Percentiles rank a stretch among this genome's conserved stretches.
These are phyloP conservation scores for Alectura lathami DNA, from an alignment of 2,113 vertebrate species.

Conservation along the genomic window DNA sequence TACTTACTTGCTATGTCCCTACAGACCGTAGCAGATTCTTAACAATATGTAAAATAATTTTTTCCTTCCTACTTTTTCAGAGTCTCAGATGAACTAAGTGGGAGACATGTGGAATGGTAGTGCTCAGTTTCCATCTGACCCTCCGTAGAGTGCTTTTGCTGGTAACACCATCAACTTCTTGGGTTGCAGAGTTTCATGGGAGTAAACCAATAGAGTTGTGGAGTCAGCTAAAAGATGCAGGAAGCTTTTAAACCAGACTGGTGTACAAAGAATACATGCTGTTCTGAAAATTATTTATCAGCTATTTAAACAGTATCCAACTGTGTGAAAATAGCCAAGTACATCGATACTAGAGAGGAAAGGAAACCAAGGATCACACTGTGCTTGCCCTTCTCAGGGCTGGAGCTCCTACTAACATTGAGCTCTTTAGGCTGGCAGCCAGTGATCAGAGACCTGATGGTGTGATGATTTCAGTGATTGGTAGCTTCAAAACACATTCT, in stretches of 20 bases:
- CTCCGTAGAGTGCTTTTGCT: neutral
- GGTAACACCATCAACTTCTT: neutral
- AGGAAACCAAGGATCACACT: rapidly evolving
- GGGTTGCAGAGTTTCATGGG: neutral
- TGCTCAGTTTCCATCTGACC: neutral
- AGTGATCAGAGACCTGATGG: neutral
- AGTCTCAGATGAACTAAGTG: rapidly evolving
- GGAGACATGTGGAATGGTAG: rapidly evolving
- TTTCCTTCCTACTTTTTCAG: neutral
- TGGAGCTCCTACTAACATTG: neutral
- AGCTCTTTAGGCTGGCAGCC: neutral
- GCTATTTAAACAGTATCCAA: neutral
- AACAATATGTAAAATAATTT: neutral
- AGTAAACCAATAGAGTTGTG: neutral
- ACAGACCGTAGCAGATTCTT: neutral
- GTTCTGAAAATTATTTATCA: neutral
- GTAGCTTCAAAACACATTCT: neutral
- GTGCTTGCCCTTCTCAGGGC: neutral
- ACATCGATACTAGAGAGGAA: neutral
- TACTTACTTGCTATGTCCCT: neutral
- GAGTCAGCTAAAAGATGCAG: neutral
- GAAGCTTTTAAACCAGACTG: neutral
- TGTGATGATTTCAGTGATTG: neutral
- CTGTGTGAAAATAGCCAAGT: neutral
- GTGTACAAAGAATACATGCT: neutral